Evolutionary conservation across 1,140 invertebrate genomes (phyloP), one percentile per base, ranked within the genome.

Genomic region (Hormaphis cornu): DNA sequence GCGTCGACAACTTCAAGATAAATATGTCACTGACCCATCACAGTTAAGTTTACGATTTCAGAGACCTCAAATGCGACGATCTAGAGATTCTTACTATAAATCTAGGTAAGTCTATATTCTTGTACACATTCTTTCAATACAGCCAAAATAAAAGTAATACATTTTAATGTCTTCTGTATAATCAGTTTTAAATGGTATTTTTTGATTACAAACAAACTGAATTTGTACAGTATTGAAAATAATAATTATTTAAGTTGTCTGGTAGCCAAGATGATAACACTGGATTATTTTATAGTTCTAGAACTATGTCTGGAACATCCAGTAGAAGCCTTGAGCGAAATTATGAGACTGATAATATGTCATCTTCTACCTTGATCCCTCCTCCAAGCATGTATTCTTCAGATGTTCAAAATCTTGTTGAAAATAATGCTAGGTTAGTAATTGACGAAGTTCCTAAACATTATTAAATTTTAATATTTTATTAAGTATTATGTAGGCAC

Each of bases 31-130:
- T 5, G 87, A 90, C 77, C 83, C 84, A 44, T 83, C 84, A 26
- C 87, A 90, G 75, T 78, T 89, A 69, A 87, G 87, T 74, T 78
- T 90, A 54, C 79, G 87, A 40, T 90, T 89, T 79, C 83, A 85
- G 75, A 81, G 87, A 69, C 84, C 87, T 18, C 79, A 83, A 72
- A 78, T 83, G 24, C 58, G 75, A 40, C 59, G 71, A 33, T 72
- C 73, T 1, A 66, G 71, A 40, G 70, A 69, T 63, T 46, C 44
- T 12, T 56, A 58, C 16, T 56, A 30, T 22, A 70, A 40, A 24
- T 58, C 69, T 33, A 70, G 69, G 69, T 70, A 46, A 61, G 22
- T 50, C 6, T 22, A 6, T 22, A 20, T 50, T 50, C 22, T 50
- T 2, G 12, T n/a, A 50, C 20, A 50, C 9, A 6, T 33, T 33